These are phyloP conservation scores for Enteromius trimaculatus DNA, from an alignment of 2,797 vertebrate genomes.

Conservation along the genomic window DNA sequence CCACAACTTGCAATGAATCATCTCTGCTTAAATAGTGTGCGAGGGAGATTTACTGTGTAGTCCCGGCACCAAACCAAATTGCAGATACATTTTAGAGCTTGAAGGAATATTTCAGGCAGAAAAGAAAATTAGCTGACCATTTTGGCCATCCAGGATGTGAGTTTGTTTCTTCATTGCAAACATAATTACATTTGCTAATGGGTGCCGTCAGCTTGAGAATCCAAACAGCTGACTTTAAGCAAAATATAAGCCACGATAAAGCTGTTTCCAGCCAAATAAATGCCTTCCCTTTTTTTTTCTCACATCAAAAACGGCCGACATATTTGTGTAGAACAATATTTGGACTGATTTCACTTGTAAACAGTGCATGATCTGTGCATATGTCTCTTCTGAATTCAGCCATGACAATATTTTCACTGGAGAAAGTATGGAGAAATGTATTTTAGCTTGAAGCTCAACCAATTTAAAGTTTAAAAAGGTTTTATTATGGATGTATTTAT, in stretches of 20 bases:
- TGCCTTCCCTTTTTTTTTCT: neutral
- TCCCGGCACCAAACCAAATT: neutral
- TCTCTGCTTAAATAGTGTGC: neutral
- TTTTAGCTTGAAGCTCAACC: neutral
- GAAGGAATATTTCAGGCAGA: neutral
- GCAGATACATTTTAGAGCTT: neutral
- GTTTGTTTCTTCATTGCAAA: neutral
- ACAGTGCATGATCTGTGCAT: neutral
- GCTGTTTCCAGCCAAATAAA: neutral
- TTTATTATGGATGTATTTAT: neutral
- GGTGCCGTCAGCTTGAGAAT: neutral
- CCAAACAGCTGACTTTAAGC: neutral
- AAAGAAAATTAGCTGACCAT: neutral
- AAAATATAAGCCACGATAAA: neutral
- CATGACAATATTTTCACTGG: neutral
- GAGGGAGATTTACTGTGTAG: neutral
- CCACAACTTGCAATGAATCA: neutral
- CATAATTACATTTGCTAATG: neutral
- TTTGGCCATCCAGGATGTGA: neutral
- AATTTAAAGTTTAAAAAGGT: neutral
- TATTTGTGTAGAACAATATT: neutral
- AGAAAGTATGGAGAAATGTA: neutral
- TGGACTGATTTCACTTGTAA: neutral
- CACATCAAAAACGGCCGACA: neutral
- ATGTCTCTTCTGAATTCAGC: neutral